Conservation (phyloP, 1,140 invertebrate species). For the Drosophila nigrodunni region DNA sequence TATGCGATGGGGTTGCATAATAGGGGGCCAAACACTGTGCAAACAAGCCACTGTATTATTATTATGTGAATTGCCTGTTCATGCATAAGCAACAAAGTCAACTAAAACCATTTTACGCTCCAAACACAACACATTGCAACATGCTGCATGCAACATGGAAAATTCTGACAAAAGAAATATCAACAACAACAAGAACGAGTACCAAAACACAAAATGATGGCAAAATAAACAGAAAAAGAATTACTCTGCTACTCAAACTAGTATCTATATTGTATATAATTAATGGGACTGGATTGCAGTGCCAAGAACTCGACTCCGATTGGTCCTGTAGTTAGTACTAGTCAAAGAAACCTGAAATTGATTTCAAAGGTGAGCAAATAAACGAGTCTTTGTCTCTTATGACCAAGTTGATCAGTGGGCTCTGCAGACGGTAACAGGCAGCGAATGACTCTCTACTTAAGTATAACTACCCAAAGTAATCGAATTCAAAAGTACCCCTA, state of each 20-base stretch:
- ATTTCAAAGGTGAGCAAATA: too few relatives aligned
- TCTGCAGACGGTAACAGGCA: too few relatives aligned
- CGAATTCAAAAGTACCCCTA: too few relatives aligned
- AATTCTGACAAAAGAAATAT: neutral
- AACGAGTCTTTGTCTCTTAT: too few relatives aligned
- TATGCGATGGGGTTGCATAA: neutral
- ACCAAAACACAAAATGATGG: neutral
- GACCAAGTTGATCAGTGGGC: too few relatives aligned
- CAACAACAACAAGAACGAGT: neutral
- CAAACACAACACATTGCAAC: neutral
- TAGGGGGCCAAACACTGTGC: neutral
- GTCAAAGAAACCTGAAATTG: too few relatives aligned
- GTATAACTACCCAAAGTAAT: too few relatives aligned
- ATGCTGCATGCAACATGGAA: conserved; percentile 1
- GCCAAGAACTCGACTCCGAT: too few relatives aligned
- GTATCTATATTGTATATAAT: neutral
- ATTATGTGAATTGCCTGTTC: conserved; percentile 14
- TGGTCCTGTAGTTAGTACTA: too few relatives aligned
- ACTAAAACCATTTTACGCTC: neutral
- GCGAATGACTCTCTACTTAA: too few relatives aligned
- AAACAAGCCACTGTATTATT: conserved; percentile 21
- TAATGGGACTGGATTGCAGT: too few relatives aligned
- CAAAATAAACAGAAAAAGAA: conserved; percentile 3
- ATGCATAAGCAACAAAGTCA: conserved; percentile 13
- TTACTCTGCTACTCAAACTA: neutral